phyloP scores from a whole-genome alignment of 1,140 invertebrate species.

The Sminthurides bifidus region DNA sequence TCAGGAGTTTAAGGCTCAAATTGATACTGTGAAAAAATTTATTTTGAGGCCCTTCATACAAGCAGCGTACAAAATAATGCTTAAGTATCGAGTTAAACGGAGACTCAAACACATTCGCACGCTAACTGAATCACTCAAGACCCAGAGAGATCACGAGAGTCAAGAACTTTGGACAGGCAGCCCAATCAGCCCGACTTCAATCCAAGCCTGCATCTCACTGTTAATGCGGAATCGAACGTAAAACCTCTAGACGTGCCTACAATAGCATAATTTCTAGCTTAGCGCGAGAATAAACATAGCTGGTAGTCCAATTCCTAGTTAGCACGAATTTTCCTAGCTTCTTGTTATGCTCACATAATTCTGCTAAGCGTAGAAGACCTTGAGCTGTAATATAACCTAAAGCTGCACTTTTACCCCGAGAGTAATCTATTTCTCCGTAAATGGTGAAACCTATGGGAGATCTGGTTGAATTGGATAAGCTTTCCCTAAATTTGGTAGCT shows the following conservation, averaged over 20 bases:
- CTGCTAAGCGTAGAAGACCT: not conserved
- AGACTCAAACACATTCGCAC: too few relatives aligned
- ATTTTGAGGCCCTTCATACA: not conserved
- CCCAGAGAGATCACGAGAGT: too few relatives aligned
- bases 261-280: constrained; percentile 7
- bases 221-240: too few relatives aligned
- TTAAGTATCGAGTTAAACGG: not conserved
- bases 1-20: too few relatives aligned
- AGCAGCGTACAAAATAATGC: not conserved
- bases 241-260: too few relatives aligned
- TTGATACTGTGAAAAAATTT: not conserved
- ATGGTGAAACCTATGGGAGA: constrained; percentile 15
- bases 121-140: too few relatives aligned
- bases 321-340: not conserved
- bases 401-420: constrained; percentile 13
- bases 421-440: constrained; percentile 7
- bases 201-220: too few relatives aligned
- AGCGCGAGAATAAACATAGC: not conserved
- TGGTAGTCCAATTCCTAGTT: constrained; percentile 5
- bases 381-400: constrained; percentile 10
- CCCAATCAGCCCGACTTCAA: too few relatives aligned
- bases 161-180: too few relatives aligned
- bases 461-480: constrained; percentile 1
- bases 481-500: constrained; percentile 48
- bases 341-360: not conserved